Base-by-base conservation (phyloP, 2,113 vertebrate species). In the Prinia subflava region DNA sequence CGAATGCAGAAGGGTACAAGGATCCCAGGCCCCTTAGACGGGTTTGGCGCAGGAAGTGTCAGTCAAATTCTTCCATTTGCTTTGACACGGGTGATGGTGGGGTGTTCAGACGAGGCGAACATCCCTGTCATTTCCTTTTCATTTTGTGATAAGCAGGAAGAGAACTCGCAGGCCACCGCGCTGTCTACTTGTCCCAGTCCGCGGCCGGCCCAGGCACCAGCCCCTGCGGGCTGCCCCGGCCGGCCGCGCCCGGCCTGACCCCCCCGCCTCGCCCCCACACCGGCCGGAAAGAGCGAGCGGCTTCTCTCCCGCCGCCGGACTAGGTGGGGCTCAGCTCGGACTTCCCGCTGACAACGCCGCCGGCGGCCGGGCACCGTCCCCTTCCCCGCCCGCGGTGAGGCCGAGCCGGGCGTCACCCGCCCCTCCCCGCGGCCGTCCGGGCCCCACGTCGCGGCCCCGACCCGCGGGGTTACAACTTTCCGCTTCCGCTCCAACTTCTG, bases 401-500 rank as follows among this genome's bases (percentile, higher is more conserved):
- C 90, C 83, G 69, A 88, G 68, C 75, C 79, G 94, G 94, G 91
- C 96, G 92, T 73, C 95, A 86, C 79, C 77, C 79, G 91, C 91
- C 91, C 93, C 64, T 53, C 83, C 59, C 74, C 77, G 6, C 49
- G 77, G 62, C 76, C 67, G 8, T 42, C 57, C 70, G 84, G 79
- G 77, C 81, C 78, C 92, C 92, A 87, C 64, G 76, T 74, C 90
- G 83, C 87, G 70, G 93, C 78, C 81, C 87, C 53, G 63, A 77
- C 68, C 86, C n/a, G 30, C 77, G 75, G 70, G 92, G 91, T 90
- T 90, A 93, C 95, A 98, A 98, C 97, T 98, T 98, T 97, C 96
- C 94, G 95, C 92, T 98, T 97, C 97, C 97, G 96, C 76, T 95
- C 94, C 53, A 97, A 98, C 97, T 98, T 98, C 96, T 97, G 92